A percentile compares a stretch with the other conserved stretches of the same genome.
Conservation (phyloP, 2,113 vertebrate species). For the Puma concolor region DNA sequence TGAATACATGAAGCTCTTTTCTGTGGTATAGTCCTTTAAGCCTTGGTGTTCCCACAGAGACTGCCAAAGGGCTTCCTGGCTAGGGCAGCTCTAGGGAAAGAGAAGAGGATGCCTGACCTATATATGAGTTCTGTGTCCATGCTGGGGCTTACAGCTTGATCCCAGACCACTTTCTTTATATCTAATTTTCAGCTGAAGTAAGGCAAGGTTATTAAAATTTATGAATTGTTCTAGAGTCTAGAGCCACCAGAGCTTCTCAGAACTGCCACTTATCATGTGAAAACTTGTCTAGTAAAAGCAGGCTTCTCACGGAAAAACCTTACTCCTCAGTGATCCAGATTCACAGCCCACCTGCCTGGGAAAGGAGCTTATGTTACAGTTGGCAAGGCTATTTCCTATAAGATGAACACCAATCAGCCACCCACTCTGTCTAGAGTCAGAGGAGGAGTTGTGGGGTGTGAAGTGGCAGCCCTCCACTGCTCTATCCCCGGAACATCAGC, state of each 20-base stretch:
- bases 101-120: not conserved
- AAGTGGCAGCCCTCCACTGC: not conserved
- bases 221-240: not conserved
- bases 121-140: not conserved
- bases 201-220: not conserved
- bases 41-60: not conserved
- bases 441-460: not conserved
- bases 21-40: not conserved
- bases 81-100: not conserved
- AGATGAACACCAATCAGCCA: not conserved
- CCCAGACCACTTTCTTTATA: not conserved
- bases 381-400: not conserved
- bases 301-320: not conserved
- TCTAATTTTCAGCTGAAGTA: not conserved
- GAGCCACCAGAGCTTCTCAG: not conserved
- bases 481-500: not conserved
- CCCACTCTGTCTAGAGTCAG: not conserved
- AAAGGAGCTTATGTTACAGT: not conserved
- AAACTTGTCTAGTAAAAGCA: not conserved
- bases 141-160: not conserved
- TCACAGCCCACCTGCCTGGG: not conserved
- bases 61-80: not conserved
- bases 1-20: not conserved
- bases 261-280: not conserved
- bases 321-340: not conserved